Percentiles rank a stretch among this genome's conserved stretches.
Conservation (phyloP, 2,888 invertebrate genomes). For the Temnothorax unifasciatus region DNA sequence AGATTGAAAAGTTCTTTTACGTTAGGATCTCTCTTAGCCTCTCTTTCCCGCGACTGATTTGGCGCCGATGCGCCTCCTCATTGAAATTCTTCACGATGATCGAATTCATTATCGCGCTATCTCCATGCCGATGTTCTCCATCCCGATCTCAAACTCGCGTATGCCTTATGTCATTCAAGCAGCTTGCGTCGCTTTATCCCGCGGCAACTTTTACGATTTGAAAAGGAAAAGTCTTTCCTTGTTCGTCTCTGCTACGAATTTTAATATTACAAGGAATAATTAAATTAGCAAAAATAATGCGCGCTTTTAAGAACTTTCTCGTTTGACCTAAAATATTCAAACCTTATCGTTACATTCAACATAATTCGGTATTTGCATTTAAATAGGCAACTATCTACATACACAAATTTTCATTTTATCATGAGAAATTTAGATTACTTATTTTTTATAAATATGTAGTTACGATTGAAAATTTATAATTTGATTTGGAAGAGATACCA, state of each 20-base stretch:
- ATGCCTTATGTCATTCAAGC: slow-evolving; percentile 27
- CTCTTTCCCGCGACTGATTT: slow-evolving; percentile 24
- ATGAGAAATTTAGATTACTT: not conserved
- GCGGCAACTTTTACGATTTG: slow-evolving; percentile 5
- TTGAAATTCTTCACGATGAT: slow-evolving; percentile 66
- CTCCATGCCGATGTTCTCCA: slow-evolving; percentile 17
- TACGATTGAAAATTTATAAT: slow-evolving; percentile 9
- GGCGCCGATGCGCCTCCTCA: slow-evolving; percentile 34
- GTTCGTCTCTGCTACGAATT: not conserved
- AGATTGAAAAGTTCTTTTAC: slow-evolving; percentile 74
- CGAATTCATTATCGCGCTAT: slow-evolving; percentile 65
- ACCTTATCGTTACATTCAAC: not conserved
- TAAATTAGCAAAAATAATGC: not conserved
- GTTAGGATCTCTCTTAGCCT: slow-evolving; percentile 4
- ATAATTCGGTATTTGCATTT: not conserved
- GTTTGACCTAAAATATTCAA: not conserved
- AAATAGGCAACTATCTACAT: not conserved
- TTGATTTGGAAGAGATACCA: not conserved
- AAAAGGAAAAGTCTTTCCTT: not conserved
- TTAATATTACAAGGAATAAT: not conserved
- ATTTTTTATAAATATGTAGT: slow-evolving; percentile 9
- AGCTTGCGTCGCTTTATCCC: slow-evolving; percentile 2
- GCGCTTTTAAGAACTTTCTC: not conserved
- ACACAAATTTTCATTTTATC: not conserved
- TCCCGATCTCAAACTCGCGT: slow-evolving; percentile 16